These are phyloP conservation scores for Allygus modestus DNA, from an alignment of 2,888 invertebrate genomes.

Conservation along the genomic window DNA sequence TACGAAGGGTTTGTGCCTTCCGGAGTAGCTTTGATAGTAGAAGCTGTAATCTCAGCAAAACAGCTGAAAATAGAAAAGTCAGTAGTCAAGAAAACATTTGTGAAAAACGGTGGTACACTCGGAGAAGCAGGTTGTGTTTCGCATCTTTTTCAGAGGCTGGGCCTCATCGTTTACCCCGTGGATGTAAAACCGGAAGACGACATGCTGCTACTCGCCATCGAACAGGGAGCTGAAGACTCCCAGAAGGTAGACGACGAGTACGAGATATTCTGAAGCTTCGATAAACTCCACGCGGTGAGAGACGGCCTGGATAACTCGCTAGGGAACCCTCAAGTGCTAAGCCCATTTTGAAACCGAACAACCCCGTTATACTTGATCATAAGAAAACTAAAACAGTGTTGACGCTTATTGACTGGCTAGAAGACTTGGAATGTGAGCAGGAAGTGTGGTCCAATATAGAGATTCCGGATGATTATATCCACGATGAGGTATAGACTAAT, in stretches of 20 bases:
- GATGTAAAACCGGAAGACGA: slow-evolving; percentile 2
- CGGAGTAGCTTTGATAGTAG: neutral
- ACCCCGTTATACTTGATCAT: neutral
- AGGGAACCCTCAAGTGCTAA: neutral
- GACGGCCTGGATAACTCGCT: neutral
- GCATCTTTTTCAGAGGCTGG: neutral
- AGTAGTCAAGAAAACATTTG: neutral
- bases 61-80: neutral
- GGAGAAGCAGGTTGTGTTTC: neutral
- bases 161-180: slow-evolving; percentile 6
- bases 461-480: neutral
- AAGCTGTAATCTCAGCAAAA: neutral
- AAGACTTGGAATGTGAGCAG: neutral
- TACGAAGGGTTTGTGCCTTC: neutral
- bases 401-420: neutral
- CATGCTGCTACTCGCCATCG: neutral
- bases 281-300: neutral
- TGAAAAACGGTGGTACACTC: neutral
- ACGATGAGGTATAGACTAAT: too few species aligned
- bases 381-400: neutral
- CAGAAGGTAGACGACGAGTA: slow-evolving; percentile 16
- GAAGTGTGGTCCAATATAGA: slow-evolving; percentile 21
- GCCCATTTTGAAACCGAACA: neutral
- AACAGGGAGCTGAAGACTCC: slow-evolving; percentile 13
- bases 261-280: slow-evolving; percentile 18